These are phyloP conservation scores for Chiroxiphia lanceolata DNA, from an alignment of 2,797 vertebrate genomes.

Conservation along the genomic window DNA sequence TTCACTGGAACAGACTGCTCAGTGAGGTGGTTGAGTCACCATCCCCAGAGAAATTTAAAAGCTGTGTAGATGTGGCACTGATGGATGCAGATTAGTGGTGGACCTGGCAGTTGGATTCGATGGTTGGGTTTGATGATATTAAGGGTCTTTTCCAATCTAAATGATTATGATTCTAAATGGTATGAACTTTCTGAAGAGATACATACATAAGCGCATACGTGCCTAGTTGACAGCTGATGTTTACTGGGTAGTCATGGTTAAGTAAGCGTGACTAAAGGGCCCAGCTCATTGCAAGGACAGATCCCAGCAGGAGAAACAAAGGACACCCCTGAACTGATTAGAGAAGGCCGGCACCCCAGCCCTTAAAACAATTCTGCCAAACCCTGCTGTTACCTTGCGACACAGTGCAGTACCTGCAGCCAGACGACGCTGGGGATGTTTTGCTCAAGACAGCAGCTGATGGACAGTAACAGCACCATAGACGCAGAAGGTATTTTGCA, in stretches of 20 bases:
- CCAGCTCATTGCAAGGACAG: background rate
- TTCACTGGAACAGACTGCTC: background rate
- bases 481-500: rapidly evolving
- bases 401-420: background rate
- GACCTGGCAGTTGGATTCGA: too few species aligned
- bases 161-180: background rate
- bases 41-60: background rate
- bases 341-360: background rate
- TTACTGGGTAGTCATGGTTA: background rate
- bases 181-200: background rate
- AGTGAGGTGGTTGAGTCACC: background rate
- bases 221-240: background rate
- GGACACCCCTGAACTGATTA: background rate
- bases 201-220: rapidly evolving
- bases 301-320: background rate
- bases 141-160: background rate
- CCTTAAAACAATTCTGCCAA: background rate
- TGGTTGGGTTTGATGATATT: background rate
- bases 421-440: rapidly evolving
- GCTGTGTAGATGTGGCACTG: background rate
- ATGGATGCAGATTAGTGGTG: background rate
- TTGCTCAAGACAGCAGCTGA: background rate
- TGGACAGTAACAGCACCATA: rapidly evolving
- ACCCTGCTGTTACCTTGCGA: background rate
- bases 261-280: background rate